Evolutionary conservation across 2,888 invertebrate genomes (phyloP), one percentile per base, ranked within the genome.

Genomic region (Pegoplata infirma): DNA sequence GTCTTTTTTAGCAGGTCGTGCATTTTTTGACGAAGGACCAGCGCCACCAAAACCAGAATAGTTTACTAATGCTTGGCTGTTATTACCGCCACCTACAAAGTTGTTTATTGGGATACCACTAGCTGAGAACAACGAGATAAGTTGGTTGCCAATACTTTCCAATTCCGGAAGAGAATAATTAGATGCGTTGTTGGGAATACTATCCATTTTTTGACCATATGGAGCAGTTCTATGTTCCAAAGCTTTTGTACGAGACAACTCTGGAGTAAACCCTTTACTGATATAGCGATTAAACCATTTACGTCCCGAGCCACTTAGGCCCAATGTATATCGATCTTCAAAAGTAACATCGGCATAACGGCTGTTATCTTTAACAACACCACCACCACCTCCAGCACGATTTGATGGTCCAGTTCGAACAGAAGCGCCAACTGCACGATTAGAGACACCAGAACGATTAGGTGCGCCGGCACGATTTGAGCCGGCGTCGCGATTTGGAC

Each of bases 81-180:
- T 23, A 1, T 25, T 53, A 8, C 47, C 47, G 17, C 32, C 23
- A 6, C 32, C 36, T n/a, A 12, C 58, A 47, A 40, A 59, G 16
- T 69, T 69, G 4, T 53, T n/a, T n/a, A n/a, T n/a, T n/a, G n/a
- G n/a, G n/a, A n/a, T 61, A 47, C 4, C 47, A n/a, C 46, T 67
- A 14, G 17, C 47, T 5, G 59, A 23, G 10, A 75, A 61, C 12
- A 75, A 28, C 5, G 68, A 63, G 5, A 75, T 47, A 21, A 75
- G 53, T 17, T 67, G 68, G 25, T 61, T 75, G 19, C 75, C 75
- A 63, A 75, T 63, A 25, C 16, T 75, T 68, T 61, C 75, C 21
- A 75, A 68, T 4, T 67, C 68, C 36, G 36, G 36, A n/a, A 40
- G 36, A n/a, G 36, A n/a, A 12, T n/a, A 40, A 40, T n/a, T 40